Percentiles rank a stretch among this genome's conserved stretches.
phyloP scores from a whole-genome alignment of 2,113 vertebrate species.

The Cyprinodon variegatus region DNA sequence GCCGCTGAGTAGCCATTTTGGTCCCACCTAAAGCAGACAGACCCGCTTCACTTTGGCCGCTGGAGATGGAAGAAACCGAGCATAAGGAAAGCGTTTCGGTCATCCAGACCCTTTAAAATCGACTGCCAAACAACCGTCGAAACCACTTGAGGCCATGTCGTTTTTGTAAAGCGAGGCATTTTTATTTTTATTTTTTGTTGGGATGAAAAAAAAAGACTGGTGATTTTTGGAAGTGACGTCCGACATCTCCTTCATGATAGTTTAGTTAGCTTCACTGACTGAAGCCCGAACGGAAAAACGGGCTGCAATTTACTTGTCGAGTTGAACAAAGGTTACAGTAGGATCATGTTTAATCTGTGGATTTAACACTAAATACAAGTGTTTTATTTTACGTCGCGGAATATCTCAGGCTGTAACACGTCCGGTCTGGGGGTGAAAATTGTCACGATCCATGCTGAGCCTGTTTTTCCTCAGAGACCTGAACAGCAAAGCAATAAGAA shows the following conservation, averaged over 20 bases:
- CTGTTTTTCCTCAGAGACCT: conserved; percentile 49
- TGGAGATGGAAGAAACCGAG: conserved; percentile 77
- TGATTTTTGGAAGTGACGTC: conserved; percentile 54
- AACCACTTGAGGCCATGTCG: conserved; percentile 32
- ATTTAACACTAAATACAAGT: conserved; percentile 22
- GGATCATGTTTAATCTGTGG: neutral
- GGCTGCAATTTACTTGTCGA: conserved; percentile 29
- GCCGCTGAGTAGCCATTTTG: conserved; percentile 91
- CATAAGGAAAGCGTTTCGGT: conserved; percentile 52
- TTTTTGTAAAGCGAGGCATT: conserved; percentile 18
- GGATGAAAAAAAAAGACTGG: conserved; percentile 9
- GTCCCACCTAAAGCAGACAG: conserved; percentile 76
- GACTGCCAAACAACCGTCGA: neutral
- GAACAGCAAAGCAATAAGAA: conserved; percentile 32
- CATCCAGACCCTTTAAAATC: conserved; percentile 30
- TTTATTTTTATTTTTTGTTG: neutral
- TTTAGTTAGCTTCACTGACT: conserved; percentile 54
- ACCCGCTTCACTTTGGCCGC: conserved; percentile 65
- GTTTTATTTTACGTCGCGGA: conserved; percentile 2
- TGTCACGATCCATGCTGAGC: conserved; percentile 67
- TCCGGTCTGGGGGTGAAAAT: conserved; percentile 54
- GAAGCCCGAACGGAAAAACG: conserved; percentile 35
- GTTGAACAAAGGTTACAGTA: conserved; percentile 13
- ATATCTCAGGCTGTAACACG: conserved; percentile 46
- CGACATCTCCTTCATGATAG: conserved; percentile 53